These are phyloP conservation scores for Erynnis tages DNA, from an alignment of 2,888 invertebrate species.

Conservation along the genomic window DNA sequence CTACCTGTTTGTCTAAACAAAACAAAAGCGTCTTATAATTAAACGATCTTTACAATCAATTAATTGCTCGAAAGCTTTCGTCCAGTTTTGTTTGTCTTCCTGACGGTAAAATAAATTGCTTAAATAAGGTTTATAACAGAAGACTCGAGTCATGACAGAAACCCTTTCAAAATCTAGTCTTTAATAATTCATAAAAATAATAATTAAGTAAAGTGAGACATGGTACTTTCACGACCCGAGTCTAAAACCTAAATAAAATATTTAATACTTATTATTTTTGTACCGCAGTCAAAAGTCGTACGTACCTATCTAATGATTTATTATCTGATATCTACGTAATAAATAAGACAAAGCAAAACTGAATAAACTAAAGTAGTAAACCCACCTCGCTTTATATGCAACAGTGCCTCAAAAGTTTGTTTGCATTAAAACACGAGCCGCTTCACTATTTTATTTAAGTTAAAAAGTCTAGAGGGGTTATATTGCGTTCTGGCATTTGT, in stretches of 20 bases:
- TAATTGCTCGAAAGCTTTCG: constrained; percentile 71
- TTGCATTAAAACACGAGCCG: constrained; percentile 82
- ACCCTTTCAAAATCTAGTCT: not conserved
- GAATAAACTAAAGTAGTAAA: constrained; percentile 78
- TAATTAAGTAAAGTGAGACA: no score
- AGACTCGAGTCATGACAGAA: constrained; percentile 71
- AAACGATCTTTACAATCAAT: constrained; percentile 55
- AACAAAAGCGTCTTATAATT: constrained; percentile 65
- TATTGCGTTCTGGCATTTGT: constrained; percentile 81
- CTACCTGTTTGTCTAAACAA: constrained; percentile 80
- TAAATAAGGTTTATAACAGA: constrained; percentile 48
- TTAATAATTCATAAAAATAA: not conserved
- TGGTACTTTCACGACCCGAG: constrained; percentile 61
- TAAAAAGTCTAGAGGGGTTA: constrained; percentile 78
- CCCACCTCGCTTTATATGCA: constrained; percentile 82
- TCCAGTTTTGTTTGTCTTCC: constrained; percentile 78
- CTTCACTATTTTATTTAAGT: constrained; percentile 81
- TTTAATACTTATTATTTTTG: constrained; percentile 47
- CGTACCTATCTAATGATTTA: constrained; percentile 16
- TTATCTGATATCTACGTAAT: constrained; percentile 49
- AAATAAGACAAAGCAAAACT: constrained; percentile 78
- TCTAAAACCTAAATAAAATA: constrained; percentile 40
- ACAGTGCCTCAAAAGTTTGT: constrained; percentile 82
- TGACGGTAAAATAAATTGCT: constrained; percentile 51
- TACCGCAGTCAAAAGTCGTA: constrained; percentile 20